Evolutionary conservation across 1,140 invertebrate species (phyloP).

Genomic region (Subanguina moxae): DNA sequence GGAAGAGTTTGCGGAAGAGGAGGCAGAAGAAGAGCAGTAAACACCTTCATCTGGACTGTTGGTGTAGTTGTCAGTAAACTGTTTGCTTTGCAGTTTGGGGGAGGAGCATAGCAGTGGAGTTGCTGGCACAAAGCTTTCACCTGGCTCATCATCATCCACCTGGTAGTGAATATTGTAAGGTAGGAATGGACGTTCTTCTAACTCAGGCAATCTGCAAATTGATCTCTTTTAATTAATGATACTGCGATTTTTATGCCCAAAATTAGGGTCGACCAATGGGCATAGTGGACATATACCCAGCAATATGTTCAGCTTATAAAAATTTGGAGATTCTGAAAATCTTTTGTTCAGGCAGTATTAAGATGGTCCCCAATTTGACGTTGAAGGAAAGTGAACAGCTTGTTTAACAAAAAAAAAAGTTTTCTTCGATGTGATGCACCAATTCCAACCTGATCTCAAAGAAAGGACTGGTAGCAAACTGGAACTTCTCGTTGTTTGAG

Average conservation of each 20-base stretch:
- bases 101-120: neutral
- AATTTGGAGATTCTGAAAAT: no score
- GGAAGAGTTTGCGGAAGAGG: neutral
- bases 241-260: no score
- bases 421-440: no score
- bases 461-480: slow-evolving; percentile 17
- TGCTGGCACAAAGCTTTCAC: neutral
- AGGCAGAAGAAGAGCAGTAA: neutral
- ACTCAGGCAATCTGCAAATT: slow-evolving; percentile 32
- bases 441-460: slow-evolving; percentile 27
- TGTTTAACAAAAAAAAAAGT: neutral
- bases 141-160: slow-evolving; percentile 17
- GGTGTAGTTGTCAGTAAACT: neutral
- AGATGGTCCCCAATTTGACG: neutral
- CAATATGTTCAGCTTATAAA: no score
- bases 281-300: no score
- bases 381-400: neutral
- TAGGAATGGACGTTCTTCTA: slow-evolving; percentile 39
- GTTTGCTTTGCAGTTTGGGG: neutral
- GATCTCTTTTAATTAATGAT: neutral
- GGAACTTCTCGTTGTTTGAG: slow-evolving; percentile 1
- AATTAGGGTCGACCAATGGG: no score
- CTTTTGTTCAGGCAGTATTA: no score
- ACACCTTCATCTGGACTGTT: slow-evolving; percentile 1
- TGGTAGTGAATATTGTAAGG: slow-evolving; percentile 46